Evolutionary conservation across 2,888 invertebrate species (phyloP).

Genomic region (Lochmaea crataegi): DNA sequence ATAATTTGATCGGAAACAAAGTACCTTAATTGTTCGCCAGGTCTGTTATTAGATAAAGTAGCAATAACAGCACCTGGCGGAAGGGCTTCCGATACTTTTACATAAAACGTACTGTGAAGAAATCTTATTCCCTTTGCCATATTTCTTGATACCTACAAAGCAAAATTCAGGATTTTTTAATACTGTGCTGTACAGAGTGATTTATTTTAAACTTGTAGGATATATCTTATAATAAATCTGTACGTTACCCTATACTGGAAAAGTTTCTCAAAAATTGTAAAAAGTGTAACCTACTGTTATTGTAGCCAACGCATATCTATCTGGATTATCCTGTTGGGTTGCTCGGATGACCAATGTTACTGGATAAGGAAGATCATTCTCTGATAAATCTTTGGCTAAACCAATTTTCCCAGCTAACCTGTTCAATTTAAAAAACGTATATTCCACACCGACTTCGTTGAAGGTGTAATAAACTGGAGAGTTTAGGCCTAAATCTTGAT

Average conservation of each 20-base stretch:
- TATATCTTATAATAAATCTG: too few relatives aligned
- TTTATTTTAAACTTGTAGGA: too few relatives aligned
- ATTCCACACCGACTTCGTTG: constrained; percentile 73
- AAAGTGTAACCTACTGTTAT: constrained; percentile 70
- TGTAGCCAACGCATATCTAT: constrained; percentile 86
- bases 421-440: constrained; percentile 73
- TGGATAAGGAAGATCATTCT: constrained; percentile 74
- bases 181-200: too few relatives aligned
- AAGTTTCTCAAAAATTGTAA: neutral
- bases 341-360: constrained; percentile 85
- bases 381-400: constrained; percentile 70
- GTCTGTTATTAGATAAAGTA: constrained; percentile 75
- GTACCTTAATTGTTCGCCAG: constrained; percentile 76
- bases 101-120: constrained; percentile 76
- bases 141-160: constrained; percentile 61
- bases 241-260: too few relatives aligned
- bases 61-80: constrained; percentile 79
- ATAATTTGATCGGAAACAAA: constrained; percentile 81
- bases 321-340: constrained; percentile 81
- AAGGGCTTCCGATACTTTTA: constrained; percentile 81
- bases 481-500: constrained; percentile 84
- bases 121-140: constrained; percentile 69
- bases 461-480: constrained; percentile 79
- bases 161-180: neutral
- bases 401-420: constrained; percentile 73